phyloP scores from a whole-genome alignment of 1,140 invertebrate genomes.

The Brachionus koreanus region DNA sequence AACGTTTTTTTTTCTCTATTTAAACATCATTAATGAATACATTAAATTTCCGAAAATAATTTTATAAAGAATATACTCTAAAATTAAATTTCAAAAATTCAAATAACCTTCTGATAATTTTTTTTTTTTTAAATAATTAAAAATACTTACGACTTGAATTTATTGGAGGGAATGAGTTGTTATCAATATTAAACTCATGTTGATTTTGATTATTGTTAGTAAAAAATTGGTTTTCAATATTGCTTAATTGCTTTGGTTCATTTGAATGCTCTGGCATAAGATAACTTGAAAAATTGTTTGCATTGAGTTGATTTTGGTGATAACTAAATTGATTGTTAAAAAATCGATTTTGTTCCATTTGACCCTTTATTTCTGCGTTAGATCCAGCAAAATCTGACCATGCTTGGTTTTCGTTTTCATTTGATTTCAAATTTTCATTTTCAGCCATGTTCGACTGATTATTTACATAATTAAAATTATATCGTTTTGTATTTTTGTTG shows the following conservation, averaged over 20 bases:
- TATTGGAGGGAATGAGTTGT: background rate
- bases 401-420: background rate
- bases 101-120: too few relatives aligned
- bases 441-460: background rate
- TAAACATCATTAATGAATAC: too few relatives aligned
- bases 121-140: background rate
- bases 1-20: too few relatives aligned
- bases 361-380: background rate
- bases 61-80: too few relatives aligned
- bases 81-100: too few relatives aligned
- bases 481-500: background rate
- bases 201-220: background rate
- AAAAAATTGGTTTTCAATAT: slow-evolving; percentile 1
- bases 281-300: background rate
- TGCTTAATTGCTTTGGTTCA: background rate
- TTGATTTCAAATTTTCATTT: background rate
- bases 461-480: slow-evolving; percentile 9
- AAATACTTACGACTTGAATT: background rate
- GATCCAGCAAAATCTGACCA: background rate
- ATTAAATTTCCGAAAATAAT: too few relatives aligned
- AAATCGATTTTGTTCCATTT: background rate
- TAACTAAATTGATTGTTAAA: slow-evolving; percentile 4
- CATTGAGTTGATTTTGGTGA: background rate
- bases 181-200: background rate
- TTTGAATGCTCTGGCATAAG: background rate